Evolutionary conservation across 2,797 vertebrate species (phyloP).

Genomic region (Rhinella marina): DNA sequence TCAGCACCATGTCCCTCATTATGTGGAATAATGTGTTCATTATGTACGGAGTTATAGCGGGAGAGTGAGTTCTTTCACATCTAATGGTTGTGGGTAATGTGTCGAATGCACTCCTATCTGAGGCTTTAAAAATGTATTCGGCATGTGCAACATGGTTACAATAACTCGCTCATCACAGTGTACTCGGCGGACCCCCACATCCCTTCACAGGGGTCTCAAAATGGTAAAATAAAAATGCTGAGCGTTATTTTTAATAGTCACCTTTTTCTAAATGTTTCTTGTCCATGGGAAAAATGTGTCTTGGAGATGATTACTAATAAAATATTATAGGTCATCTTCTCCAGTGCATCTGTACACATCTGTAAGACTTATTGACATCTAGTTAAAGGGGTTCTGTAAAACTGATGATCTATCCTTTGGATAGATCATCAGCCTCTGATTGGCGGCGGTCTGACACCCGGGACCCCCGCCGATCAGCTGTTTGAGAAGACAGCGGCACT

Average conservation of each 20-base stretch:
- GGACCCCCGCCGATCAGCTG: no score
- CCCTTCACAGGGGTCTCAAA: no score
- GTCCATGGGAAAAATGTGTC: no score
- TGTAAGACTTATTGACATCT: background rate
- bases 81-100: background rate
- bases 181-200: background rate
- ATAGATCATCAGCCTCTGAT: no score
- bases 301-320: background rate
- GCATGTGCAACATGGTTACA: background rate
- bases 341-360: background rate
- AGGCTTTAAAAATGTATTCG: background rate
- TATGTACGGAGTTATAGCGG: background rate
- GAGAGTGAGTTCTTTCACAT: conserved; percentile 8
- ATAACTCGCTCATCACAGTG: background rate
- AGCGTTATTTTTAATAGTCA: background rate
- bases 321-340: background rate
- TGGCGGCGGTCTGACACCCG: no score
- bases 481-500: no score
- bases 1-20: background rate
- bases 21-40: conserved; percentile 32
- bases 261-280: background rate
- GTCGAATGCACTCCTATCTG: background rate
- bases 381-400: no score
- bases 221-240: no score
- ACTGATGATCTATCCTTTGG: no score